Evolutionary conservation across 2,113 vertebrate genomes (phyloP).

Genomic region (Corapipo altera): DNA sequence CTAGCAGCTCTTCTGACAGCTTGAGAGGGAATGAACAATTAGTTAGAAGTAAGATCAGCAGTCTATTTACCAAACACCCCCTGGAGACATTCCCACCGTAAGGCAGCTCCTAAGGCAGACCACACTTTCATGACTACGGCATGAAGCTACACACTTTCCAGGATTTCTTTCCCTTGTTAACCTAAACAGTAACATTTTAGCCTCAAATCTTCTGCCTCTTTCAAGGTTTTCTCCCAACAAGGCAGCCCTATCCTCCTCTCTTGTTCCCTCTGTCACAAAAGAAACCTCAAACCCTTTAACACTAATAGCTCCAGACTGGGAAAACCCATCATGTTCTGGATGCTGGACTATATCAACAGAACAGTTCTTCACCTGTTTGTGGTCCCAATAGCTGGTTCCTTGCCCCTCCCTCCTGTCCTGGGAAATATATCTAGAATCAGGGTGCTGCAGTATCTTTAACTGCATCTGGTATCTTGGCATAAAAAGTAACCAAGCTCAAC

Average conservation of each 20-base stretch:
- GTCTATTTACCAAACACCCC: conserved; percentile 30
- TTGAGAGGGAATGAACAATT: conserved; percentile 64
- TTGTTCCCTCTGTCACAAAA: background rate
- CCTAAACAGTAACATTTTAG: background rate
- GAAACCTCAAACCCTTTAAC: background rate
- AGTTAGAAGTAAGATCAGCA: conserved; percentile 4
- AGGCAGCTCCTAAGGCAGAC: background rate
- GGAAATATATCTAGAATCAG: background rate
- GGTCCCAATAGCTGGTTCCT: background rate
- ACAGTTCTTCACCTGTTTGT: background rate
- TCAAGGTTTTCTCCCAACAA: background rate
- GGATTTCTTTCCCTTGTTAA: background rate
- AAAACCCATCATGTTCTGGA: background rate
- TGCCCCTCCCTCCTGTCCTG: background rate
- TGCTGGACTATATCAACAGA: background rate
- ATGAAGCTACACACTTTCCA: background rate
- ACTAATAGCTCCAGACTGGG: background rate
- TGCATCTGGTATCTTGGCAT: background rate
- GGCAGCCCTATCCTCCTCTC: background rate
- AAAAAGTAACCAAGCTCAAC: background rate
- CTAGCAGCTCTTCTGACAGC: conserved; percentile 90
- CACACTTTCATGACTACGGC: background rate
- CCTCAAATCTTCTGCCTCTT: background rate
- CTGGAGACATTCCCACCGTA: background rate
- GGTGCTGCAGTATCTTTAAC: background rate